These are phyloP conservation scores for Mus pahari DNA, from an alignment of 2,113 vertebrate genomes.

Conservation along the genomic window DNA sequence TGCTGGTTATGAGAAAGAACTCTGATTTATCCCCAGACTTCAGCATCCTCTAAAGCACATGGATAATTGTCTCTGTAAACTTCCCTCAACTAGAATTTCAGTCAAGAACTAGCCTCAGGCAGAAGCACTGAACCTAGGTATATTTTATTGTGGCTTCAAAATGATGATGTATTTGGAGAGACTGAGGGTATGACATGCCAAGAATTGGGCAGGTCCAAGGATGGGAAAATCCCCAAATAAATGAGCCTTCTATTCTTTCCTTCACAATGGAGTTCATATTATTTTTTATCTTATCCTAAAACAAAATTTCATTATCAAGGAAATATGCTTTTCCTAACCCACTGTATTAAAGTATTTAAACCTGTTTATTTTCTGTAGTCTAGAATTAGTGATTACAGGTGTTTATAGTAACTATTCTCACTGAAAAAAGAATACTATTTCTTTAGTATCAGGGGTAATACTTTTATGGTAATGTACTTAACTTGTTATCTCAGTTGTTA, in stretches of 20 bases:
- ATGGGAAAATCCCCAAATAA: not conserved
- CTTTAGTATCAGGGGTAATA: not conserved
- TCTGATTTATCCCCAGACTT: conserved; percentile 7
- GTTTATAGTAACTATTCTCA: conserved; percentile 53
- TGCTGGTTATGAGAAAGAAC: not conserved
- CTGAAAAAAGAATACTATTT: conserved; percentile 8
- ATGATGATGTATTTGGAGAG: conserved; percentile 8
- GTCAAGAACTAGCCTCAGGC: not conserved
- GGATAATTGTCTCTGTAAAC: conserved; percentile 35
- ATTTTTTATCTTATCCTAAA: conserved; percentile 31
- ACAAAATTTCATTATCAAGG: conserved; percentile 40
- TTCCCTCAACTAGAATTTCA: conserved; percentile 44
- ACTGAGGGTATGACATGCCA: not conserved
- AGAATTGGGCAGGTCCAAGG: not conserved
- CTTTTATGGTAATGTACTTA: not conserved
- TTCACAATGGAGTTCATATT: conserved; percentile 5
- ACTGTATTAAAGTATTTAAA: not conserved
- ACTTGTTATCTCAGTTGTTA: not conserved
- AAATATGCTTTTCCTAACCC: not conserved
- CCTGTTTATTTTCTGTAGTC: conserved; percentile 26
- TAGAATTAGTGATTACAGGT: conserved; percentile 20
- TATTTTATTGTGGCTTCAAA: not conserved
- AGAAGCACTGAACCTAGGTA: not conserved
- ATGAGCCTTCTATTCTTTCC: not conserved
- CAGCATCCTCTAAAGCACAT: conserved; percentile 2